Percentiles rank a stretch among this genome's conserved stretches.
phyloP scores from a whole-genome alignment of 2,113 vertebrate genomes.

The Cervus canadensis region DNA sequence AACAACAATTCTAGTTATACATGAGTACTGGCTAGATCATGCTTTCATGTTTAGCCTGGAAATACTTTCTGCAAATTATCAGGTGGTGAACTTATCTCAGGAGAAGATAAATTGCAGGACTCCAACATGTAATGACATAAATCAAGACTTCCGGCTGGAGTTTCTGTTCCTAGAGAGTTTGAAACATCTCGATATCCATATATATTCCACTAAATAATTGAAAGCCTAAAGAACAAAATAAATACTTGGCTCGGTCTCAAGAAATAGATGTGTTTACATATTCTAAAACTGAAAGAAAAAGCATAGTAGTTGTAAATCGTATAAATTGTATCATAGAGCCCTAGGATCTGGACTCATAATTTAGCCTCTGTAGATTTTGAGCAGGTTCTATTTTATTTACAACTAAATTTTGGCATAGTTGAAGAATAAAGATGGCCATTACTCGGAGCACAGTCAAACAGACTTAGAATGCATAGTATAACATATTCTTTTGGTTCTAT shows the following conservation, averaged over 20 bases:
- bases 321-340: background rate
- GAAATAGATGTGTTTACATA: background rate
- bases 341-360: background rate
- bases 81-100: background rate
- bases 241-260: background rate
- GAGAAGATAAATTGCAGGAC: background rate
- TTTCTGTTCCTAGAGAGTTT: background rate
- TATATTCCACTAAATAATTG: background rate
- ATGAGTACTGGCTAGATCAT: background rate
- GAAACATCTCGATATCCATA: background rate
- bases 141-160: background rate
- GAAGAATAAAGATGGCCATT: background rate
- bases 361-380: background rate
- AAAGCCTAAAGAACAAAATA: background rate
- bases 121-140: background rate
- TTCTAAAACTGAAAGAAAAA: background rate
- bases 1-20: background rate
- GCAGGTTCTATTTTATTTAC: slow-evolving; percentile 3
- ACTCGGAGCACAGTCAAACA: background rate
- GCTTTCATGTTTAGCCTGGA: background rate
- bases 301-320: background rate
- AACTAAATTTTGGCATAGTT: background rate
- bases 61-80: background rate
- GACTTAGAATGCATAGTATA: background rate
- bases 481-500: background rate